Conservation (phyloP, 2,888 invertebrate genomes). For the Beris morrisii region DNA sequence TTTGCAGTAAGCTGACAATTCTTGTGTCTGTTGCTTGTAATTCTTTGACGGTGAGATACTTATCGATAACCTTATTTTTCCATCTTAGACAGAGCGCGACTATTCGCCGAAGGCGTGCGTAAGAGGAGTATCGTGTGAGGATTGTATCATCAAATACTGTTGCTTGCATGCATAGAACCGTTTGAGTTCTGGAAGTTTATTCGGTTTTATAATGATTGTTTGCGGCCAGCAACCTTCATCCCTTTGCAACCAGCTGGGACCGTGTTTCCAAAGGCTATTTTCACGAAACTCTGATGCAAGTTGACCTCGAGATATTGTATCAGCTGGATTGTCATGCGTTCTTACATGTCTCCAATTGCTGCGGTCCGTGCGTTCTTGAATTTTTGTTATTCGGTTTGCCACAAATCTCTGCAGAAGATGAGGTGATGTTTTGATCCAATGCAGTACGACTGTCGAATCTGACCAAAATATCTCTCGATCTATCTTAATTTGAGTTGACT, state of each 20-base stretch:
- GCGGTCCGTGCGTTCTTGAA: neutral
- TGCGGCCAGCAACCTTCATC: no score
- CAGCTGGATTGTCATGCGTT: slow-evolving; percentile 8
- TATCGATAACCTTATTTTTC: no score
- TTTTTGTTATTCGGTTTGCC: neutral
- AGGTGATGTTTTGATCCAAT: neutral
- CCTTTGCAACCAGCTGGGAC: neutral
- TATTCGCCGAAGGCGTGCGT: no score
- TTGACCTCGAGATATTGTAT: neutral
- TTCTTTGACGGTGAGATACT: no score
- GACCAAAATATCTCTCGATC: neutral
- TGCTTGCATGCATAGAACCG: no score
- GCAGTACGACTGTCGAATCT: neutral
- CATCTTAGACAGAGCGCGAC: no score
- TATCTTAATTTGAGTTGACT: neutral
- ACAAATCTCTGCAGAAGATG: neutral
- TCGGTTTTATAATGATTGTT: no score
- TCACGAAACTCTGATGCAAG: neutral
- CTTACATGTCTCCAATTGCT: neutral
- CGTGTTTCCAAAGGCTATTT: neutral
- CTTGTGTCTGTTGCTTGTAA: no score
- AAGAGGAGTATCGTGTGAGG: no score
- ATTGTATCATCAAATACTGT: no score
- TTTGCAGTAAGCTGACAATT: no score
- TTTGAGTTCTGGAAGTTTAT: no score